phyloP scores from a whole-genome alignment of 2,113 vertebrate species.

The Campylomormyrus numenius region DNA sequence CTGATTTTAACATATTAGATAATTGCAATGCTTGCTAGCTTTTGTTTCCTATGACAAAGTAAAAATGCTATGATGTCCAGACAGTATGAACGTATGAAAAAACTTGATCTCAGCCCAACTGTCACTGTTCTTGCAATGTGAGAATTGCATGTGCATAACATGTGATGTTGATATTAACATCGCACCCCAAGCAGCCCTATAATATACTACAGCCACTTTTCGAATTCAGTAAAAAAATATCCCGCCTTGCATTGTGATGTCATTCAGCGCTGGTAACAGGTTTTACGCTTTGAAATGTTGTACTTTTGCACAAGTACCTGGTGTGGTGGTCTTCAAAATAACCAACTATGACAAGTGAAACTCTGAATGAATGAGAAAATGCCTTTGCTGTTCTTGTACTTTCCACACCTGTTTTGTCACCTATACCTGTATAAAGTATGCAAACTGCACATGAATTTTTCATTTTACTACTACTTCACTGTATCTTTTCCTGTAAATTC shows the following conservation, averaged over 20 bases:
- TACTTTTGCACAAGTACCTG: not conserved
- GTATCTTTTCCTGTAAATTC: not conserved
- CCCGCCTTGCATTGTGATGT: not conserved
- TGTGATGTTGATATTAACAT: not conserved
- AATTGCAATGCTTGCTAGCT: not conserved
- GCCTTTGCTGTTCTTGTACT: not conserved
- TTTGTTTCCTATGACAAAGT: not conserved
- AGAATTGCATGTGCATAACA: not conserved
- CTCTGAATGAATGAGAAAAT: not conserved
- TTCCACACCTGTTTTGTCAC: not conserved
- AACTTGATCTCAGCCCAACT: not conserved
- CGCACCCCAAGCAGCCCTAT: not conserved
- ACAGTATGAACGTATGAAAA: not conserved
- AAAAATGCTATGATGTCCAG: not conserved
- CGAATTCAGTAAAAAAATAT: not conserved
- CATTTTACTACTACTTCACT: not conserved
- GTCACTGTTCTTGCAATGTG: not conserved
- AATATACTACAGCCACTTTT: not conserved
- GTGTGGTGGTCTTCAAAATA: not conserved
- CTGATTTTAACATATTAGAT: not conserved
- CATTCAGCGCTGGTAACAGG: not conserved
- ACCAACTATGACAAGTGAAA: not conserved
- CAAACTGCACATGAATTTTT: not conserved
- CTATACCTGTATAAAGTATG: not conserved
- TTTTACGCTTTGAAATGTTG: not conserved